Evolutionary conservation across 1,140 invertebrate species (phyloP).

Genomic region (Drosophila bocki): DNA sequence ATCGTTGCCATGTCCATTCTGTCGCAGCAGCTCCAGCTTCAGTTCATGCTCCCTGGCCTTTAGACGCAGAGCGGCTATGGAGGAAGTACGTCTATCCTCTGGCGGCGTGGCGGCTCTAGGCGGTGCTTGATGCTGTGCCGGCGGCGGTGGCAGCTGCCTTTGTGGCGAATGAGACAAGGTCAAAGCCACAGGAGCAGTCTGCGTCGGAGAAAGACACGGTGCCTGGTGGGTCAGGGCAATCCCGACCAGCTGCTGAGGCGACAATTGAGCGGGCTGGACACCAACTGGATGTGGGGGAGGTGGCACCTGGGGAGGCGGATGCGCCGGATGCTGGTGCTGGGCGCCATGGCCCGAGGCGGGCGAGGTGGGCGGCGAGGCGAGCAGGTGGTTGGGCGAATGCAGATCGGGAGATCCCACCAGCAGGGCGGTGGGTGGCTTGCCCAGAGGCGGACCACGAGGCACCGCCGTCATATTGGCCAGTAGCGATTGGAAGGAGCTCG

Average conservation of each 20-base stretch:
- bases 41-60: constrained; percentile 97
- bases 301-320: constrained; percentile 38
- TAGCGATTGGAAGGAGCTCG: constrained; percentile 93
- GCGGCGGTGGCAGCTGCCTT: constrained; percentile 65
- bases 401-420: constrained; percentile 83
- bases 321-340: constrained; percentile 29
- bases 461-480: constrained; percentile 91
- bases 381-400: constrained; percentile 78
- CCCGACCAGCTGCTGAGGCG: constrained; percentile 66
- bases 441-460: constrained; percentile 87
- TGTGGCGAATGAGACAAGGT: constrained; percentile 62
- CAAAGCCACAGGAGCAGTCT: constrained; percentile 66
- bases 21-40: constrained; percentile 92
- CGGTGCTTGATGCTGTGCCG: constrained; percentile 23
- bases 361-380: constrained; percentile 86
- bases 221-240: constrained; percentile 71
- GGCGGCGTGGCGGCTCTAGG: constrained; percentile 86
- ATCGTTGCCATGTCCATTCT: constrained; percentile 90
- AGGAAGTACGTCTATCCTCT: constrained; percentile 93
- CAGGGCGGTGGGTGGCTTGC: constrained; percentile 57
- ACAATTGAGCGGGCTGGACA: constrained; percentile 54
- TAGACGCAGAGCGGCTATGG: constrained; percentile 94
- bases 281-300: constrained; percentile 12
- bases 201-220: constrained; percentile 59
- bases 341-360: constrained; percentile 86